Percentiles rank a stretch among this genome's conserved stretches.
These are phyloP conservation scores for Lysandra coridon DNA, from an alignment of 2,888 invertebrate genomes.

Conservation along the genomic window DNA sequence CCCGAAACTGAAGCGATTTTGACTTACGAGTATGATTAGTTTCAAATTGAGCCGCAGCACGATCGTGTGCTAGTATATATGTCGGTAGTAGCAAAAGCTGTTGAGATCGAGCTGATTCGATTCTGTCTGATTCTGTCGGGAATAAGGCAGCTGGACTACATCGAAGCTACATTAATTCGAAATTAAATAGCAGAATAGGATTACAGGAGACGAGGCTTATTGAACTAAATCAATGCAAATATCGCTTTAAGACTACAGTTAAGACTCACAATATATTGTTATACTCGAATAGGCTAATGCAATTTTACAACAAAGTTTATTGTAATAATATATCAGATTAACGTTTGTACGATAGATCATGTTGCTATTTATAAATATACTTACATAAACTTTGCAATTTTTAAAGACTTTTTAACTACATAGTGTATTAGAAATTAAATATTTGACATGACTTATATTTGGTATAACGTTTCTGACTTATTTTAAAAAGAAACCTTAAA, in stretches of 20 bases:
- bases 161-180: neutral
- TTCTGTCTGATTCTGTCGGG: too few species aligned
- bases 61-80: too few species aligned
- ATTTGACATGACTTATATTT: neutral
- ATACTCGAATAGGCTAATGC: slow-evolving; percentile 36
- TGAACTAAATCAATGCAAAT: slow-evolving; percentile 36
- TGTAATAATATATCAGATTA: neutral
- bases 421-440: neutral
- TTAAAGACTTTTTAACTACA: neutral
- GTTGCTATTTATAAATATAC: neutral
- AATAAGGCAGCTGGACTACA: neutral
- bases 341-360: neutral
- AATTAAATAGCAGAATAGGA: neutral
- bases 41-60: too few species aligned
- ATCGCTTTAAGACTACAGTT: slow-evolving; percentile 35
- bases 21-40: too few species aligned
- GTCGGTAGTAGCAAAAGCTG: too few species aligned
- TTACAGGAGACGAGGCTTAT: neutral
- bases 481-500: neutral
- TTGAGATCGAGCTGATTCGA: too few species aligned
- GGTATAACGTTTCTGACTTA: neutral
- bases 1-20: too few species aligned
- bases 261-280: slow-evolving; percentile 34
- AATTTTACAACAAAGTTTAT: neutral
- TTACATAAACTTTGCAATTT: neutral